Base-by-base conservation (phyloP, 2,888 invertebrate species). In the Andrena marginata region DNA sequence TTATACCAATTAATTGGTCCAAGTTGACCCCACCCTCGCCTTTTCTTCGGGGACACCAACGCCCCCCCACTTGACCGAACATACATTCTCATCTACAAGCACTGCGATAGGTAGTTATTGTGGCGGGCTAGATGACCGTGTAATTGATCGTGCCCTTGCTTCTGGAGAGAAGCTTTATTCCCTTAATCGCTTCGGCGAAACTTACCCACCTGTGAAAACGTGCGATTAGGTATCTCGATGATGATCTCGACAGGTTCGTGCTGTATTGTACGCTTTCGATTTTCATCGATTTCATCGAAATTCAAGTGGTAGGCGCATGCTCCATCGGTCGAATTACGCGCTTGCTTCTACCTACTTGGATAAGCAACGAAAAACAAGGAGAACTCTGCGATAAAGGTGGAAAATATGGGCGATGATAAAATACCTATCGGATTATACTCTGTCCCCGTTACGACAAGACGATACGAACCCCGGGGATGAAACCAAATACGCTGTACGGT, bases 1-100 rank as follows among this genome's bases (percentile, higher is more conserved):
- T 90, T 89, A 90, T 89, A 87, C 77, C 80, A 4, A 56, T 23
- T 23, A 3, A 7, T 62, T 62, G 56, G n/a, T 16, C 42, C 48
- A 35, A 33, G 49, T 62, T 59, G 20, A 71, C 62, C 73, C 64
- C 80, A 31, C 72, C 65, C 77, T 16, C 77, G 10, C 5, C 64
- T 64, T 72, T 62, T 75, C 82, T 48, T 74, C 35, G 31, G 48
- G 2, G 8, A 31, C 8, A 51, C 49, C 26, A 51, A 13, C 16
- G 35, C 35, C 35, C 35, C 54, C 60, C 79, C 80, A 62, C 71
- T 60, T 54, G 51, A n/a, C 3, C 20, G 6, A 16, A 13, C 26
- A 56, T 23, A 10, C 7, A 2, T 5, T 56, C 51, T 2, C n/a
- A 20, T 26, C 13, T 33, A 33, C 5, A 48, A 23, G 16, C 26